Conservation (phyloP, 1,140 invertebrate genomes). For the Leptestheria dahalacensis region DNA sequence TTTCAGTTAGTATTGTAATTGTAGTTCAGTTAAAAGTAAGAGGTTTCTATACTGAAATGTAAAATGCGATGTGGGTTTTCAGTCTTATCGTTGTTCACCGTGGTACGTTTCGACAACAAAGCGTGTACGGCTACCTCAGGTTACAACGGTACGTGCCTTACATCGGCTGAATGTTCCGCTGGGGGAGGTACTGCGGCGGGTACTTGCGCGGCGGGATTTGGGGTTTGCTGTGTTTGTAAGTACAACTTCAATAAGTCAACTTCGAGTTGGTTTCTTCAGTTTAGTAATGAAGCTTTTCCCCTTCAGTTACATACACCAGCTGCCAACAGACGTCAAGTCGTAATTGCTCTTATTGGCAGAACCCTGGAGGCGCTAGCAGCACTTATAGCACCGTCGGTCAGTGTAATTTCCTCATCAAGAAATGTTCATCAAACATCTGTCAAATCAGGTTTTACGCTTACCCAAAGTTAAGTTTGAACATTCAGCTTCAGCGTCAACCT, state of each 20-base stretch:
- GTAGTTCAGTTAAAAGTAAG: too few species aligned
- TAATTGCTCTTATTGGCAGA: constrained; percentile 12
- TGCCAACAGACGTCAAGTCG: background rate
- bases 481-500: too few species aligned
- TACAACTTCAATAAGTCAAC: too few species aligned
- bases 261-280: background rate
- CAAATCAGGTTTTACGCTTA: constrained; percentile 9
- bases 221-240: constrained; percentile 25
- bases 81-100: constrained; percentile 15
- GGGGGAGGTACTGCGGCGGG: constrained; percentile 20
- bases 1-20: too few species aligned
- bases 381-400: background rate
- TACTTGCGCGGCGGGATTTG: constrained; percentile 24
- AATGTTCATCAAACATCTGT: constrained; percentile 5
- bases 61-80: too few species aligned
- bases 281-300: background rate
- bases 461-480: too few species aligned
- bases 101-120: constrained; percentile 14
- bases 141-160: constrained; percentile 24
- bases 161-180: constrained; percentile 21
- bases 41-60: too few species aligned
- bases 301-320: background rate
- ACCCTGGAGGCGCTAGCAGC: background rate
- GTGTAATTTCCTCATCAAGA: constrained; percentile 1
- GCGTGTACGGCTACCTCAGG: background rate